Evolutionary conservation across 2,113 vertebrate species (phyloP).

Genomic region (Heterocephalus glaber): DNA sequence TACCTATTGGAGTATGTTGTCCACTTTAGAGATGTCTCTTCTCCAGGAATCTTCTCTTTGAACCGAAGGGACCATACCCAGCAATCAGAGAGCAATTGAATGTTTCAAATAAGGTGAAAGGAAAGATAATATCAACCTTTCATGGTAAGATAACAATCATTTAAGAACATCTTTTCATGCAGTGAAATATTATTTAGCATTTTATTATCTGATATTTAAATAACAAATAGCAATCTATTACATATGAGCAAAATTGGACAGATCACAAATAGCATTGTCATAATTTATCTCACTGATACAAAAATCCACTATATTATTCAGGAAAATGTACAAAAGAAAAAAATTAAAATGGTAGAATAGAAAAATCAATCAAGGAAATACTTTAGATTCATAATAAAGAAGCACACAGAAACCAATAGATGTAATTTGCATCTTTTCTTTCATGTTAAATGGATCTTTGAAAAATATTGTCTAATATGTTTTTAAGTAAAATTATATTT

Average conservation of each 20-base stretch:
- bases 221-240: neutral
- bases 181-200: neutral
- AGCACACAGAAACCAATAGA: neutral
- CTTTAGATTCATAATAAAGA: neutral
- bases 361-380: neutral
- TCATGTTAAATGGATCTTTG: neutral
- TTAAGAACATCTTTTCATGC: conserved; percentile 5
- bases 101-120: neutral
- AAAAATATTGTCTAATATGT: neutral
- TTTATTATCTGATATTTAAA: neutral
- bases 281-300: neutral
- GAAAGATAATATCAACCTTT: neutral
- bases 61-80: neutral
- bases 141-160: neutral
- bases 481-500: conserved; percentile 14
- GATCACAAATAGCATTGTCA: neutral
- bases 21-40: neutral
- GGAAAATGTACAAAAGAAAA: neutral
- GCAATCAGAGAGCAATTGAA: neutral
- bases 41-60: neutral
- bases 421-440: neutral
- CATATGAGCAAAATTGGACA: neutral
- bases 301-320: neutral
- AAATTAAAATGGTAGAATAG: neutral
- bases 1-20: neutral